Conservation (phyloP, 2,888 invertebrate genomes). For the Ommatoiulus sabulosus region DNA sequence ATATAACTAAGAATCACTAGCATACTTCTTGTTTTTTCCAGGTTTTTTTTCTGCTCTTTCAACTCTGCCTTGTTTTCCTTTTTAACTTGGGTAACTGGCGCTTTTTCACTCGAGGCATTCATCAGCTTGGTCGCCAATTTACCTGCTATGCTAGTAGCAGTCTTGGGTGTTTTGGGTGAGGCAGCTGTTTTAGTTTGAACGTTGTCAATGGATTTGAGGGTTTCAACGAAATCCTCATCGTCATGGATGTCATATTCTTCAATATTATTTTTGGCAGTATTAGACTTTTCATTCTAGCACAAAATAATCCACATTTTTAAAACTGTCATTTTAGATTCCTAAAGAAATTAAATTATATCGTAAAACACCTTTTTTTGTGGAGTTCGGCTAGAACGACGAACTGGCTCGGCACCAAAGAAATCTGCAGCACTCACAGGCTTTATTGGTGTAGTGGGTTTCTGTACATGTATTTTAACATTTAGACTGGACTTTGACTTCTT, state of each 20-base stretch:
- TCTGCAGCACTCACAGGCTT: constrained; percentile 14
- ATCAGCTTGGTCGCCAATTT: constrained; percentile 18
- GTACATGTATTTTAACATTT: background rate
- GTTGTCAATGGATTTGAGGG: constrained; percentile 76
- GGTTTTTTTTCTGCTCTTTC: constrained; percentile 10
- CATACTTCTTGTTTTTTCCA: constrained; percentile 42
- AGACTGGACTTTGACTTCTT: background rate
- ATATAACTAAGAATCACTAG: background rate
- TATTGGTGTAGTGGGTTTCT: background rate
- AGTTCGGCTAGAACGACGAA: constrained; percentile 47
- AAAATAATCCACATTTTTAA: background rate
- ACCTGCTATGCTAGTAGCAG: constrained; percentile 35
- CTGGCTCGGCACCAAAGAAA: constrained; percentile 38
- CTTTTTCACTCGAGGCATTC: background rate
- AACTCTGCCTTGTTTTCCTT: background rate
- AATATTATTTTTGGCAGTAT: background rate
- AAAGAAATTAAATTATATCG: background rate
- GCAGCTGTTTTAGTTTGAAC: constrained; percentile 31
- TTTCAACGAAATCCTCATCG: constrained; percentile 79
- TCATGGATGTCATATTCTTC: constrained; percentile 72
- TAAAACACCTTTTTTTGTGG: constrained; percentile 38
- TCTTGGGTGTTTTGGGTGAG: background rate
- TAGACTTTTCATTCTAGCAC: background rate
- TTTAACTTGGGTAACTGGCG: background rate
- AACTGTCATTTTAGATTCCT: background rate